Evolutionary conservation across 1,140 invertebrate species (phyloP).

Genomic region (Nasonia longicornis): DNA sequence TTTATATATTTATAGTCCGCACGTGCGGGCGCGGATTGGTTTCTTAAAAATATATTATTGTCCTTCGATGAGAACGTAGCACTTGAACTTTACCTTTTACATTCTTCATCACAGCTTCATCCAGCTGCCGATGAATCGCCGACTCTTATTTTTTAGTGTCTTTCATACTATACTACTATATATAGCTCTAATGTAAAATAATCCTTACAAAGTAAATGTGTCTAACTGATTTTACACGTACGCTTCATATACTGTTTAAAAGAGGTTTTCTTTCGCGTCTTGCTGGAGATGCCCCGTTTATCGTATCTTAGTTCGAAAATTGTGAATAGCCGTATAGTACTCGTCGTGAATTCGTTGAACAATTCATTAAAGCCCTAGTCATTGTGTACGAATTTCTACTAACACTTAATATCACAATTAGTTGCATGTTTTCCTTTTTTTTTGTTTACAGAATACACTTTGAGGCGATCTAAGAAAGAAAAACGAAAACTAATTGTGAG

Average conservation of each 20-base stretch:
- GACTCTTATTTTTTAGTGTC: slow-evolving; percentile 5
- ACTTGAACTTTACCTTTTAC: slow-evolving; percentile 57
- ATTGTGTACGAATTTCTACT: slow-evolving; percentile 1
- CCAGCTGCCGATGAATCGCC: slow-evolving; percentile 1
- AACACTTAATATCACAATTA: slow-evolving; percentile 22
- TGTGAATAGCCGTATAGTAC: neutral
- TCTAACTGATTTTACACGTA: slow-evolving; percentile 18
- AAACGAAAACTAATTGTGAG: slow-evolving; percentile 8
- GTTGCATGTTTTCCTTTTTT: neutral
- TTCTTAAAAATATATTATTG: slow-evolving; percentile 71
- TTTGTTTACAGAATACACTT: neutral
- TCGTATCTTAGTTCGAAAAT: neutral
- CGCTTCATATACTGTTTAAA: neutral
- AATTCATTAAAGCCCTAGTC: neutral
- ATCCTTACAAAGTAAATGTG: slow-evolving; percentile 27
- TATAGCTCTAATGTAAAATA: slow-evolving; percentile 25
- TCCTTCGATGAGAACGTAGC: slow-evolving; percentile 68
- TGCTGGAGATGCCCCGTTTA: slow-evolving; percentile 1
- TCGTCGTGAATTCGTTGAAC: neutral
- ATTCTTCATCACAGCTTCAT: slow-evolving; percentile 38
- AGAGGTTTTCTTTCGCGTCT: neutral
- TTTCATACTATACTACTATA: neutral
- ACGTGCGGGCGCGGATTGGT: slow-evolving; percentile 35
- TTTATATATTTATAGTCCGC: slow-evolving; percentile 44
- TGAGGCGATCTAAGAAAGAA: neutral